Percentiles rank a stretch among this genome's conserved stretches.
These are phyloP conservation scores for Paedocypris sp. DNA, from an alignment of 2,113 vertebrate species.

Conservation along the genomic window DNA sequence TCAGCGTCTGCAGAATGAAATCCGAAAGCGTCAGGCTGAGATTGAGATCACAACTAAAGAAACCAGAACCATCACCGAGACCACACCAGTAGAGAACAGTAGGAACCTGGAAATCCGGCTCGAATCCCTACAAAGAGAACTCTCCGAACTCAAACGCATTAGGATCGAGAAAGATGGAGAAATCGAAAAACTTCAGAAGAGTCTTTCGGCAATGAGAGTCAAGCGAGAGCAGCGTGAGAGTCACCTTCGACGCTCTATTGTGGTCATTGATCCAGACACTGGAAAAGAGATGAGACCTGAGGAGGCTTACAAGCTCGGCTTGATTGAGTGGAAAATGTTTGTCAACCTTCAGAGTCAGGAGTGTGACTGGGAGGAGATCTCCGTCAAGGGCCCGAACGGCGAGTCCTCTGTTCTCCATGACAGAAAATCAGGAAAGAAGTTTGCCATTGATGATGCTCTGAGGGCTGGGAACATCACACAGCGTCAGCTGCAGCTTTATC, in stretches of 20 bases:
- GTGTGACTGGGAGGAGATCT: constrained; percentile 96
- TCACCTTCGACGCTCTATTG: constrained; percentile 85
- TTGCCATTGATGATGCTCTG: constrained; percentile 87
- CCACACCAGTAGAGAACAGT: constrained; percentile 56
- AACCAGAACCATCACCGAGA: constrained; percentile 67
- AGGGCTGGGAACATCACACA: constrained; percentile 68
- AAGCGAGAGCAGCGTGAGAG: constrained; percentile 92
- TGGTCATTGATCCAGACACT: constrained; percentile 88
- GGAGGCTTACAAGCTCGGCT: constrained; percentile 79
- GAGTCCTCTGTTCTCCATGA: constrained; percentile 87
- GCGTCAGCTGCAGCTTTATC: constrained; percentile 77
- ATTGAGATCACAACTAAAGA: constrained; percentile 82
- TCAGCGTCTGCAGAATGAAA: constrained; percentile 79
- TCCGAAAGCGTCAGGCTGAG: constrained; percentile 77
- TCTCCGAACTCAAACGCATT: constrained; percentile 71
- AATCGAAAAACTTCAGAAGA: constrained; percentile 79
- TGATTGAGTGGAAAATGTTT: constrained; percentile 95
- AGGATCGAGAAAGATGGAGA: constrained; percentile 79
- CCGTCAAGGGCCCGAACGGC: constrained; percentile 78
- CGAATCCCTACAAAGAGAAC: constrained; percentile 73
- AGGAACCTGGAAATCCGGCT: constrained; percentile 74
- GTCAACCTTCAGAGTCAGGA: constrained; percentile 91
- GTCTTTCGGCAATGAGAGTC: constrained; percentile 67
- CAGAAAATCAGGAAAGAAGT: constrained; percentile 87
- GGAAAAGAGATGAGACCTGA: constrained; percentile 90